Base-by-base conservation (phyloP, 53 echinoderm and acorn worm genomes). In the Holothuria scabra region DNA sequence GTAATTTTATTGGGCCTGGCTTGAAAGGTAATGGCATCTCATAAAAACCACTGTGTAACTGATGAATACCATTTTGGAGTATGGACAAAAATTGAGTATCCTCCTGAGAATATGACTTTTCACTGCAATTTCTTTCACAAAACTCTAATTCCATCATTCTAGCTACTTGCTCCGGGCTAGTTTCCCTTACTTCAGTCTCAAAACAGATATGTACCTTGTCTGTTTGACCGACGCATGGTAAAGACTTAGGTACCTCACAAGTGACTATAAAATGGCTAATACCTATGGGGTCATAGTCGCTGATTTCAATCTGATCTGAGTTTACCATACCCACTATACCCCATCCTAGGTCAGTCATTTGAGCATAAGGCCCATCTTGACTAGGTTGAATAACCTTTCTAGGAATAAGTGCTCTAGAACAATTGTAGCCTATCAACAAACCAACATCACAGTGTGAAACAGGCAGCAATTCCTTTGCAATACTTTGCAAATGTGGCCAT, bases 331-430 rank as follows among this genome's bases (percentile, higher is more conserved):
- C 35, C 35, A 35, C 35, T 4, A 35, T 35, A 35, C 35, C 35
- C n/a, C n/a, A n/a, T n/a, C n/a, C 35, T 35, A 35, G 35, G 6
- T 35, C 46, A 74, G 74, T 74, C 46, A 21, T 44, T 28, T 46
- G 46, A 21, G 74, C 74, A 49, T 74, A 74, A 5, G 74, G 74
- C 25, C 74, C 74, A 24, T 74, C 52, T 20, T 23, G 22, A 74
- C 10, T 12, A 29, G 63, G 29, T 5, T 2, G 21, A 28, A 63
- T 29, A 5, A 63, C 63, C 7, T 63, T 63, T 63, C 63, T 63
- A 4, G 63, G 63, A 9, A 63, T 29, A 12, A 63, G 21, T 4
- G 35, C 74, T 49, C 20, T 74, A 28, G 74, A 23, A 14, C 48
- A 35, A 38, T 67, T 67, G 33, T 67, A 67, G 16, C 29, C 67